Evolutionary conservation across 1,140 invertebrate species (phyloP).

Genomic region (Bombus sylvicola): DNA sequence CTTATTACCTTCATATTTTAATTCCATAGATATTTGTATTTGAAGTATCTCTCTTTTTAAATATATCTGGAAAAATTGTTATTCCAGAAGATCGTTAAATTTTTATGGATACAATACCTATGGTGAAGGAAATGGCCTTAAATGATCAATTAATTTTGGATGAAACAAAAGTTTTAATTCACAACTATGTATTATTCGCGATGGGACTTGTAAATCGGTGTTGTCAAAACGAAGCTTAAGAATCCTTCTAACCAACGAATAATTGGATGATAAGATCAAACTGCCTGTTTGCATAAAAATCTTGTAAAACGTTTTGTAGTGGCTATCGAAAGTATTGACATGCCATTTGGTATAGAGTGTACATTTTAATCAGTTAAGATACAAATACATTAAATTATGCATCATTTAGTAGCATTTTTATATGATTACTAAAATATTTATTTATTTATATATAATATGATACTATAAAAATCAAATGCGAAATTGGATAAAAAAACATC

Average conservation of each 20-base stretch:
- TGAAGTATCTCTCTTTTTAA: neutral
- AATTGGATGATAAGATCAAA: slow-evolving; percentile 11
- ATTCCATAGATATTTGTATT: neutral
- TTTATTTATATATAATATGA: too few relatives aligned
- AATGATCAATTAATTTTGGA: neutral
- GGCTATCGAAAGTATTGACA: neutral
- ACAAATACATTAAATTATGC: neutral
- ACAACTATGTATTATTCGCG: too few relatives aligned
- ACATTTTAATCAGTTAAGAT: neutral
- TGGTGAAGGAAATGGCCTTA: neutral
- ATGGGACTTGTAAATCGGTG: neutral
- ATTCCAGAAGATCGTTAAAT: neutral
- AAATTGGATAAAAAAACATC: too few relatives aligned
- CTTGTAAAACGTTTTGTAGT: neutral
- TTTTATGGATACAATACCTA: neutral
- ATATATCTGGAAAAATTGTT: neutral
- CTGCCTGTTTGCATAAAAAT: neutral
- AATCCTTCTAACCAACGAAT: neutral
- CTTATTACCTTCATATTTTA: neutral
- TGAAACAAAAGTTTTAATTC: neutral
- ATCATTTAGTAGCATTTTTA: neutral
- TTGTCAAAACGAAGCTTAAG: neutral
- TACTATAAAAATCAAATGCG: neutral
- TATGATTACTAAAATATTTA: neutral
- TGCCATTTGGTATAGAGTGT: neutral